A percentile compares a stretch with the other conserved stretches of the same genome.
These are phyloP conservation scores for Phania funesta DNA, from an alignment of 2,888 invertebrate genomes.

Conservation along the genomic window DNA sequence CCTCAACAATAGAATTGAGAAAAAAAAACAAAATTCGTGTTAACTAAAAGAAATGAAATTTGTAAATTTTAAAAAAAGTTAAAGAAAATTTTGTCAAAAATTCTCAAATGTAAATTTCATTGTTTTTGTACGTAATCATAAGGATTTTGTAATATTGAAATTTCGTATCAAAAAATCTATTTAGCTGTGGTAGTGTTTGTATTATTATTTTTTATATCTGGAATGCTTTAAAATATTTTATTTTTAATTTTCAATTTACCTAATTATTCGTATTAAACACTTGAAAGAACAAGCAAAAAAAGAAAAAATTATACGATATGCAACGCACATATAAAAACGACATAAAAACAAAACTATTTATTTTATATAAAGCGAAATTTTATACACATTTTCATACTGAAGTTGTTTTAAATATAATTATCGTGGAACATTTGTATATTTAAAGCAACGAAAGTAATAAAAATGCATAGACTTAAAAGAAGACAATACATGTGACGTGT, in stretches of 20 bases:
- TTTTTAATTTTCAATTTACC: conserved; percentile 13
- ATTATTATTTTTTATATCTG: too few relatives aligned
- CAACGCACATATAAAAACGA: conserved; percentile 42
- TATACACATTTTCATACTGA: not conserved
- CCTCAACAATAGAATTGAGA: conserved; percentile 17
- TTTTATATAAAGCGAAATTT: conserved; percentile 62
- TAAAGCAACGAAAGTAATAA: conserved; percentile 31
- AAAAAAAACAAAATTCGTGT: conserved; percentile 7
- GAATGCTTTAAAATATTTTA: not conserved
- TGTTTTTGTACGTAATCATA: conserved; percentile 8
- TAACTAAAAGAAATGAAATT: not conserved
- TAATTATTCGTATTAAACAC: conserved; percentile 4
- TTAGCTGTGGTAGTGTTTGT: too few relatives aligned
- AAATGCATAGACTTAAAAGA: not conserved
- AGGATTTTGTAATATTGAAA: not conserved
- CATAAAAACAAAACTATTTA: conserved; percentile 32
- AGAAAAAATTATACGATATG: conserved; percentile 26
- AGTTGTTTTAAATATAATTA: conserved; percentile 59
- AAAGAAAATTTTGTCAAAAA: not conserved
- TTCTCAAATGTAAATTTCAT: conserved; percentile 13
- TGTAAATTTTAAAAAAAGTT: conserved; percentile 19
- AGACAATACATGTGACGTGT: conserved; percentile 18
- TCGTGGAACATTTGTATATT: conserved; percentile 77
- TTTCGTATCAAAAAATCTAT: too few relatives aligned
- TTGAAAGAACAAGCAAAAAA: conserved; percentile 12